These are phyloP conservation scores for Motacilla alba DNA, from an alignment of 2,113 vertebrate genomes.

Conservation along the genomic window DNA sequence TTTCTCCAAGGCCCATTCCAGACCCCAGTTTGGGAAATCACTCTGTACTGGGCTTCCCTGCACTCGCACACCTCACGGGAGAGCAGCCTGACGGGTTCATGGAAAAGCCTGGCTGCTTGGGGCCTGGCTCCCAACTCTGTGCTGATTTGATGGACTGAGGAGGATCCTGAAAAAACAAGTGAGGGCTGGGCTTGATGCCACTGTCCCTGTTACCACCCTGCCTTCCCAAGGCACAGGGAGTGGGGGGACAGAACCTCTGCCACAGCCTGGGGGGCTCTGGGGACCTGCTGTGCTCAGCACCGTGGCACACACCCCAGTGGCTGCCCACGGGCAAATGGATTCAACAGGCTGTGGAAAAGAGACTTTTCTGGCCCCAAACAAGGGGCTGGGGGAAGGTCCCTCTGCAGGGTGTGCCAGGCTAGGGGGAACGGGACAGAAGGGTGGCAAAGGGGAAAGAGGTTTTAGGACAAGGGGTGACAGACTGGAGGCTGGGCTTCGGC, in stretches of 20 bases:
- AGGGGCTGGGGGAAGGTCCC: too few relatives aligned
- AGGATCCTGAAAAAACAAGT: rapidly evolving
- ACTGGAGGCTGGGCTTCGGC: background rate
- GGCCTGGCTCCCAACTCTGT: rapidly evolving
- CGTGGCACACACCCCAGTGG: rapidly evolving
- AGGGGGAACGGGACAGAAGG: background rate
- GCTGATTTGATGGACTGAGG: rapidly evolving
- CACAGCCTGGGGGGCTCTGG: background rate
- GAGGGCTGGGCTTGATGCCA: background rate
- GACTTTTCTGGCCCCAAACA: background rate
- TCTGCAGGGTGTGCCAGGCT: background rate
- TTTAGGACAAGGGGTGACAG: background rate
- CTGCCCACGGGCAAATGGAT: rapidly evolving
- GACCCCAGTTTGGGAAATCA: background rate
- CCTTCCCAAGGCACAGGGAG: background rate
- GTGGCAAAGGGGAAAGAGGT: background rate
- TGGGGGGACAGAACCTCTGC: background rate
- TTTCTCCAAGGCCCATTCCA: background rate
- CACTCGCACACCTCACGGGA: rapidly evolving
- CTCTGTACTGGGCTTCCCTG: background rate
- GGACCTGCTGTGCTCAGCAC: background rate
- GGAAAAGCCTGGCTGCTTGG: background rate
- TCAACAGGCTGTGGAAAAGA: background rate
- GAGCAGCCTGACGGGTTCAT: background rate
- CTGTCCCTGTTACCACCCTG: background rate